Evolutionary conservation across 2,888 invertebrate species (phyloP).

Genomic region (Metallyticus violacea): DNA sequence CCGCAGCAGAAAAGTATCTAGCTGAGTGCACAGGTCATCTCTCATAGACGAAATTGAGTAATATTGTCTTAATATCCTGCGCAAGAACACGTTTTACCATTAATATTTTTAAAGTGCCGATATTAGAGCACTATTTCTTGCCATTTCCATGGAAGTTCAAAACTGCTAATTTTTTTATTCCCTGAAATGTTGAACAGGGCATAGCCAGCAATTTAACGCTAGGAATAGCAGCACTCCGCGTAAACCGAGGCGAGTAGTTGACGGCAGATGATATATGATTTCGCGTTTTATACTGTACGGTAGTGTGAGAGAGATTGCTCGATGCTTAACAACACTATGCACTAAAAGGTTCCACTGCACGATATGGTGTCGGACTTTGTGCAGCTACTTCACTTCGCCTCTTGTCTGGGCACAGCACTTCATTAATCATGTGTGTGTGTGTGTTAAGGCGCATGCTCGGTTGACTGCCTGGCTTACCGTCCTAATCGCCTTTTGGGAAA

Average conservation of each 20-base stretch:
- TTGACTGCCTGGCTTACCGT: not conserved
- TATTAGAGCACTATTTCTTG: too few relatives aligned
- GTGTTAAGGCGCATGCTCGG: not conserved
- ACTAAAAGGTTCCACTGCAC: not conserved
- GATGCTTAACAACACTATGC: not conserved
- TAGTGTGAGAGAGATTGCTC: not conserved
- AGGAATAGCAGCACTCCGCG: not conserved
- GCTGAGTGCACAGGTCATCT: too few relatives aligned
- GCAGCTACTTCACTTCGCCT: not conserved
- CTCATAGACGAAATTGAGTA: too few relatives aligned
- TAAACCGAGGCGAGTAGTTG: not conserved
- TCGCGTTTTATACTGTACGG: not conserved
- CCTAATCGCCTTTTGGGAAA: not conserved
- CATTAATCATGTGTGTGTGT: not conserved
- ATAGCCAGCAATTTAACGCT: not conserved
- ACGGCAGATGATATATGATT: slow-evolving; percentile 14
- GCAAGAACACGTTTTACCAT: too few relatives aligned
- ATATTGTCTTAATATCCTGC: too few relatives aligned
- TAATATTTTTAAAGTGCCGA: too few relatives aligned
- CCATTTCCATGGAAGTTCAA: too few relatives aligned
- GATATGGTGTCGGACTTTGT: not conserved
- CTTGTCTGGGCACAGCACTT: not conserved
- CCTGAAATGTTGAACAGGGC: too few relatives aligned
- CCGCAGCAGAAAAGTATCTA: too few relatives aligned
- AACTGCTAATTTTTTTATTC: too few relatives aligned